Base-by-base conservation (phyloP, 2,888 invertebrate species). In the Tachina fera region DNA sequence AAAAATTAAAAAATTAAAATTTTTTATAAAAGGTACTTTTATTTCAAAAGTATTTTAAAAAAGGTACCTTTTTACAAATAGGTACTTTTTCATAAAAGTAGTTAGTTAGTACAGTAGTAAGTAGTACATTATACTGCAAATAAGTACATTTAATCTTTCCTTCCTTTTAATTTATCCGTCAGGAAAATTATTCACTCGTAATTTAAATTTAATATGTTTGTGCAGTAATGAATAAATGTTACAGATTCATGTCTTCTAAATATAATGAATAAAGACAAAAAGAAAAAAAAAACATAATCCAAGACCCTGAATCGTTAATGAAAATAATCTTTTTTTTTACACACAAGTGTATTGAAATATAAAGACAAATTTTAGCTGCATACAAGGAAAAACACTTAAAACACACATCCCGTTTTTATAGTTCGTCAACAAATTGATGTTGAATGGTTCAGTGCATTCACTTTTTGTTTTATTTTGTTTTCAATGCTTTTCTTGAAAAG, bases 361-460 rank as follows among this genome's bases (percentile, higher is more conserved):
- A 43, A 75, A 75, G 56, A 1, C 8, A 61, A 77, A 78, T 19
- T 16, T 75, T 84, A 45, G 58, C 41, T 61, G 67, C 22, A 56
- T 63, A 85, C 84, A 85, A 85, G 72, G 63, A 85, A 85, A 85
- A 39, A 53, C 84, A 85, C 81, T 85, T 85, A 81, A 77, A 74
- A 77, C 77, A 81, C 77, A 81, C 19, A 77, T 85, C 84, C 68
- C 58, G 61, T 58, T 77, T 78, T 77, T 45, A 77, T 77, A 81
- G 53, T 68, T 81, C 72, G 77, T 77, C 81, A 74, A 74, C 68
- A 70, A 85, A 77, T 74, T 85, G 75, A 22, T 78, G 49, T 1
- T 74, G 47, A 11, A 19, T 67, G 71, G 65, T 63, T 70, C 65
- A 80, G 71, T 76, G 60, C 31, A n/a, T 68, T 56, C 41, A 61